Evolutionary conservation across 2,113 vertebrate genomes (phyloP), one percentile per base, ranked within the genome.

Genomic region (Romanogobio albipinnatus): DNA sequence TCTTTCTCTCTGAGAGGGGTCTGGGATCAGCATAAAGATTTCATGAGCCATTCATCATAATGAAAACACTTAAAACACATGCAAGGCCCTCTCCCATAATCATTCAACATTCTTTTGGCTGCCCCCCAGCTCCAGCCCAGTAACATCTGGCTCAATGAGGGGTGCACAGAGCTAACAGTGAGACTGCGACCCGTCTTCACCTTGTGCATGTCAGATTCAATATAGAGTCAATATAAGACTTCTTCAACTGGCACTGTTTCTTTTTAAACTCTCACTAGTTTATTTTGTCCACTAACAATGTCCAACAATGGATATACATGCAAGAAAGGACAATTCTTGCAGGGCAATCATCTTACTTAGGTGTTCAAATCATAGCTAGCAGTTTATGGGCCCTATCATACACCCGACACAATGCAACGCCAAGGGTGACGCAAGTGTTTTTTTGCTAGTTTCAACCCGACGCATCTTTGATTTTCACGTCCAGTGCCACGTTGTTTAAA

Each of bases 51-150:
- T 87, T 76, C 71, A 87, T 89, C 81, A 87, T 58, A 86, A 74
- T 85, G 64, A 80, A 86, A 83, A 82, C 76, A 80, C 78, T 86
- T 79, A 87, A 86, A 86, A 84, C 81, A 78, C 78, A 79, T 71
- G 78, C 61, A 19, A 71, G 70, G 61, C 14, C 45, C 39, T 77
- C 78, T 85, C 62, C 71, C n/a, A 83, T 81, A 79, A 51, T 86
- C 17, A 80, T 83, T 82, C 68, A 80, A 13, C 47, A 76, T 81
- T 84, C 36, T 81, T 84, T 66, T 81, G 68, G 59, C 76, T 45
- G 86, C 26, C 33, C 83, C 62, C 47, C 74, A 84, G 33, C 76
- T 68, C 24, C 70, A 81, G 70, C 76, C 24, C 22, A 29, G 53
- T 64, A 36, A 77, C 76, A 80, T 86, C 85, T 82, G 80, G 51